Evolutionary conservation across 2,797 vertebrate species (phyloP).

Genomic region (Argentina silus): DNA sequence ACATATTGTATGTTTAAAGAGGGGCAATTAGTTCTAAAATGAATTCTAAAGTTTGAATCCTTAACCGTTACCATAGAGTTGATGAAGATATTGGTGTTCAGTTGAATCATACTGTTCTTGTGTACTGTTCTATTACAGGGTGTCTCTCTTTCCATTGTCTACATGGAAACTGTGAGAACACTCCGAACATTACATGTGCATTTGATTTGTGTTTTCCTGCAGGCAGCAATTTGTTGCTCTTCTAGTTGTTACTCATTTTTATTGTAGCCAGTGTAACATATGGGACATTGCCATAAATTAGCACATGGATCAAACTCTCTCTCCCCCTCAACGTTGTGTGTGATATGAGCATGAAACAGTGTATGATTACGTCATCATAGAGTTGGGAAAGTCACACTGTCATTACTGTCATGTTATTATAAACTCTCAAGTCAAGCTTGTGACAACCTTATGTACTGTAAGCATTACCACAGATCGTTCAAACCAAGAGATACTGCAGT

Average conservation of each 20-base stretch:
- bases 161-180: background rate
- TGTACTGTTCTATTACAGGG: background rate
- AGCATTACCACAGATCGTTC: background rate
- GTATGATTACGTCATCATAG: background rate
- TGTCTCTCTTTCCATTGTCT: background rate
- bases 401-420: too few relatives aligned
- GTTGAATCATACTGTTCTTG: background rate
- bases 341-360: background rate
- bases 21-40: background rate
- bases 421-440: background rate
- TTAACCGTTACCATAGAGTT: too few relatives aligned
- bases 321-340: background rate
- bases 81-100: background rate
- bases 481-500: background rate
- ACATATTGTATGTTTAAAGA: background rate
- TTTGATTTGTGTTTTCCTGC: conserved; percentile 12
- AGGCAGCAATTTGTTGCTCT: conserved; percentile 1
- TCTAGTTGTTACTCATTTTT: background rate
- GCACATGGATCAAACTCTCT: background rate
- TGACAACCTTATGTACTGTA: background rate
- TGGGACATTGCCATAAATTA: background rate
- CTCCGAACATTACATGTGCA: background rate
- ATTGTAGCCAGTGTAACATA: background rate
- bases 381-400: background rate
- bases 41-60: background rate